These are phyloP conservation scores for Pachypeltis micranthus DNA, from an alignment of 1,140 invertebrate species.

Conservation along the genomic window DNA sequence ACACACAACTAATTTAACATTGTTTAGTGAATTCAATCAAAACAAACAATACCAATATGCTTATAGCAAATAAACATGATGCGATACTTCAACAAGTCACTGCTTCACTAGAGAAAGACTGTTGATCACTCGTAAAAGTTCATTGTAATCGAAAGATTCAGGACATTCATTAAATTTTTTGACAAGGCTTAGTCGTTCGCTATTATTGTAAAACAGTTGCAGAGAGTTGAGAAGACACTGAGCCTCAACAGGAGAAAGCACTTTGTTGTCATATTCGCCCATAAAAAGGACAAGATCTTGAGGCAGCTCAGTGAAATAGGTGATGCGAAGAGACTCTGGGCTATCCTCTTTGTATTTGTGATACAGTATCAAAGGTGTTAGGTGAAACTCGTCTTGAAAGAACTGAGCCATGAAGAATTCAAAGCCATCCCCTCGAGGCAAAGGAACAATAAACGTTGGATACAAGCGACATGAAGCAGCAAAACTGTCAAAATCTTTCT, in stretches of 20 bases:
- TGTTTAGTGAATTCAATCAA: no score
- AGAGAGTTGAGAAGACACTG: slow-evolving; percentile 75
- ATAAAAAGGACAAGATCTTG: slow-evolving; percentile 76
- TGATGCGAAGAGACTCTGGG: slow-evolving; percentile 72
- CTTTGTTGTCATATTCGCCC: slow-evolving; percentile 76
- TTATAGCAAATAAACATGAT: no score
- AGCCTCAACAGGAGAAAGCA: slow-evolving; percentile 61
- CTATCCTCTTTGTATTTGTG: slow-evolving; percentile 85
- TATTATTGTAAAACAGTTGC: slow-evolving; percentile 69
- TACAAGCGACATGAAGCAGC: slow-evolving; percentile 43
- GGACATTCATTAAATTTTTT: slow-evolving; percentile 58
- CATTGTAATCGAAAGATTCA: slow-evolving; percentile 68
- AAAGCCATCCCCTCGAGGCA: slow-evolving; percentile 71
- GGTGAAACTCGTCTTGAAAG: slow-evolving; percentile 61
- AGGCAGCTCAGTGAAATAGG: slow-evolving; percentile 68
- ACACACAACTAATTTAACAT: no score
- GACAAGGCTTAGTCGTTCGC: slow-evolving; percentile 49
- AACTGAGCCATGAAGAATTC: slow-evolving; percentile 79
- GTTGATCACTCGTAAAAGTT: slow-evolving; percentile 69
- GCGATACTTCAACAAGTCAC: background rate
- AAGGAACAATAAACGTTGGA: slow-evolving; percentile 65
- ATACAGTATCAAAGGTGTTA: slow-evolving; percentile 75
- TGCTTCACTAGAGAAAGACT: slow-evolving; percentile 27
- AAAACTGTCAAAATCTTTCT: slow-evolving; percentile 45
- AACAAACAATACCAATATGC: no score